Conservation (phyloP, 1,140 invertebrate species). For the Aradophagus sp. region DNA sequence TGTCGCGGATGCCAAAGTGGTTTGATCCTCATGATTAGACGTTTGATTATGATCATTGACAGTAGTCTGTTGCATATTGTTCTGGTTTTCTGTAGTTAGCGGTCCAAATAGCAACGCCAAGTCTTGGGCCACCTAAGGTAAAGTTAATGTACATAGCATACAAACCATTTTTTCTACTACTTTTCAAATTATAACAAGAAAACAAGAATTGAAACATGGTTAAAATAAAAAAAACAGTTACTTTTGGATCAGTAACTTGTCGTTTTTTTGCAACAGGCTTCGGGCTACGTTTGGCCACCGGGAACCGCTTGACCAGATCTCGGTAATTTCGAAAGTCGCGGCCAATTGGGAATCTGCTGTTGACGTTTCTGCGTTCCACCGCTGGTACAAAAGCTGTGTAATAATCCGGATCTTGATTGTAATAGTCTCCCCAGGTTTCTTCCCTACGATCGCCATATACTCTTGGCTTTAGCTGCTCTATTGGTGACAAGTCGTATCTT, state of each 20-base stretch:
- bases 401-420: slow-evolving; percentile 53
- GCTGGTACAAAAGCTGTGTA: slow-evolving; percentile 48
- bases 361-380: slow-evolving; percentile 65
- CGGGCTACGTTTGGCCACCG: slow-evolving; percentile 67
- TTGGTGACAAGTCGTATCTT: slow-evolving; percentile 22
- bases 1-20: slow-evolving; percentile 57
- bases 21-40: slow-evolving; percentile 57
- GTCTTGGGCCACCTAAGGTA: slow-evolving; percentile 66
- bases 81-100: slow-evolving; percentile 56
- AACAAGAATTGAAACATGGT: not conserved
- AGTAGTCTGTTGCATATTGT: slow-evolving; percentile 34
- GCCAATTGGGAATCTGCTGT: slow-evolving; percentile 63
- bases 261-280: slow-evolving; percentile 57
- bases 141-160: not conserved
- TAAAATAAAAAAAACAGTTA: slow-evolving; percentile 24
- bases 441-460: slow-evolving; percentile 33
- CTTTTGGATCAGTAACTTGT: slow-evolving; percentile 68
- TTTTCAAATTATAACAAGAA: not conserved
- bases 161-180: no score
- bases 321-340: slow-evolving; percentile 59
- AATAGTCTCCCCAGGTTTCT: slow-evolving; percentile 46
- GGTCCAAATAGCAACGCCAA: slow-evolving; percentile 66
- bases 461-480: slow-evolving; percentile 25
- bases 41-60: slow-evolving; percentile 54
- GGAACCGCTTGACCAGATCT: slow-evolving; percentile 62